These are phyloP conservation scores for Tokudaia tokunoshimensis DNA, from an alignment of 2,797 vertebrate species.

Conservation along the genomic window DNA sequence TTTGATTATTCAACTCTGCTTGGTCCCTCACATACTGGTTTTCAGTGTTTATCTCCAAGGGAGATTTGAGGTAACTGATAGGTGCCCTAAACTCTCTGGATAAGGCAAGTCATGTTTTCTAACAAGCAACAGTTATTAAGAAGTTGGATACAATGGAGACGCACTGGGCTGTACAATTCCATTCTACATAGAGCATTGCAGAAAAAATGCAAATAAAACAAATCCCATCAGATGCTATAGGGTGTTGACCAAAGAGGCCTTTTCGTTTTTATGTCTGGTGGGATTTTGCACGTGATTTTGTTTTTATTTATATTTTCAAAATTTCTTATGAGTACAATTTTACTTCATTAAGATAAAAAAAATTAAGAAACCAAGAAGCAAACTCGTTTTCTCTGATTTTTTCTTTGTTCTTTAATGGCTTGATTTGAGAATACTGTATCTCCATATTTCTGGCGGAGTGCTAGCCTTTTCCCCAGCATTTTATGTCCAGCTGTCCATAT, in stretches of 20 bases:
- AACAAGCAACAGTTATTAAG: not conserved
- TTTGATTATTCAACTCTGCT: not conserved
- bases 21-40: not conserved
- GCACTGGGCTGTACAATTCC: not conserved
- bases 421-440: not conserved
- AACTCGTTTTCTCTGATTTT: not conserved
- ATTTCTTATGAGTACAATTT: slow-evolving; percentile 24
- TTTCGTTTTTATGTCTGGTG: not conserved
- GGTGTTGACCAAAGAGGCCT: not conserved
- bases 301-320: slow-evolving; percentile 45
- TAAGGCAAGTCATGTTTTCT: not conserved
- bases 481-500: not conserved
- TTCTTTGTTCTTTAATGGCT: not conserved
- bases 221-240: not conserved
- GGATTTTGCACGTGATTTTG: not conserved
- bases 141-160: not conserved
- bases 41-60: not conserved
- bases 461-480: not conserved
- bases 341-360: slow-evolving; percentile 45
- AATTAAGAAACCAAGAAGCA: not conserved
- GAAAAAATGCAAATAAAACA: not conserved
- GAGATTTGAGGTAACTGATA: not conserved
- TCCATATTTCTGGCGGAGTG: not conserved
- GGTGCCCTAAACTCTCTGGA: not conserved
- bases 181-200: not conserved